A percentile compares a stretch with the other conserved stretches of the same genome.
Evolutionary conservation across 2,797 vertebrate species (phyloP).

Genomic region (Staurois parvus): DNA sequence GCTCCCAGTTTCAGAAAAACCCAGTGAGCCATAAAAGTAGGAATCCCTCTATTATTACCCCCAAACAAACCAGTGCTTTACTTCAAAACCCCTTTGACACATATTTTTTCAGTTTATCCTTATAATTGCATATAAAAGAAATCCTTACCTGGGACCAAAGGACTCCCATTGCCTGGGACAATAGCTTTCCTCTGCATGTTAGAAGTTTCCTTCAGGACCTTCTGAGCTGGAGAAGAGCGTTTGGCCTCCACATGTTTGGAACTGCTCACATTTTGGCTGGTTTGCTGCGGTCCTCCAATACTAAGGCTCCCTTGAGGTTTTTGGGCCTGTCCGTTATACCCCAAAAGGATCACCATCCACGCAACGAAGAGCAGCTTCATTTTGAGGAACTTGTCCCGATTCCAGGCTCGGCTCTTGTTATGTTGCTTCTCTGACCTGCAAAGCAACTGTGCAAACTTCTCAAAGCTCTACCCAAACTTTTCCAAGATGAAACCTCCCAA

Average conservation of each 20-base stretch:
- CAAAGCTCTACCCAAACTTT: constrained; percentile 28
- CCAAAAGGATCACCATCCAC: constrained; percentile 7
- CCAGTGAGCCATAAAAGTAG: too few species aligned
- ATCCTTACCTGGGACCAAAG: constrained; percentile 36
- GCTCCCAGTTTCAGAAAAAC: too few species aligned
- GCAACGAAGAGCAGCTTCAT: constrained; percentile 29
- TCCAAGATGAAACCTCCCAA: constrained; percentile 26
- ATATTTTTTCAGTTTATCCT: too few species aligned
- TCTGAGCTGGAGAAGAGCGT: not conserved
- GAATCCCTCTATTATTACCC: too few species aligned
- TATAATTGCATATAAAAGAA: not conserved
- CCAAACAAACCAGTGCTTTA: too few species aligned
- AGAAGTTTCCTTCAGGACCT: not conserved
- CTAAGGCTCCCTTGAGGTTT: not conserved
- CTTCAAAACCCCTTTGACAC: too few species aligned
- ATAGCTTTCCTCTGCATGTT: not conserved
- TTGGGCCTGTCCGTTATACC: constrained; percentile 17
- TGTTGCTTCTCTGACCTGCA: constrained; percentile 21
- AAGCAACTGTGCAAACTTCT: constrained; percentile 12
- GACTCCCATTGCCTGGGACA: not conserved
- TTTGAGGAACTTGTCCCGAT: not conserved
- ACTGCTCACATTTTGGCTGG: not conserved
- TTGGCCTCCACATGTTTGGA: not conserved
- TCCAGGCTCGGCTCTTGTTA: not conserved
- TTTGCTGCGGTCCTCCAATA: not conserved